These are phyloP conservation scores for Ferrisia virgata DNA, from an alignment of 2,888 invertebrate genomes.

Conservation along the genomic window DNA sequence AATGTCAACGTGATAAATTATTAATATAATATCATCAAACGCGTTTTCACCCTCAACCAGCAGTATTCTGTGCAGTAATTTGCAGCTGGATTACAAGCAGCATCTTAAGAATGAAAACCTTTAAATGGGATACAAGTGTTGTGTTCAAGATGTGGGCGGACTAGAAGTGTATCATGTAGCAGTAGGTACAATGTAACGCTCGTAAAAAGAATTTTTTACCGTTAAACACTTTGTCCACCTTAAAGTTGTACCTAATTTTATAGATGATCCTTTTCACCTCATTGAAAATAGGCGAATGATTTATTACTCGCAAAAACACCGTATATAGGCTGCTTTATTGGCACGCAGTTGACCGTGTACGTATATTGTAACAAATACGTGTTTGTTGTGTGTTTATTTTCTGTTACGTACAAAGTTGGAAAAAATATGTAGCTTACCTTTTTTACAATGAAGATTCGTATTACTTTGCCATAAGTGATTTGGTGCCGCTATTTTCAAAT, in stretches of 20 bases:
- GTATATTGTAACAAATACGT: background rate
- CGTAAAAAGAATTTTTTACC: constrained; percentile 10
- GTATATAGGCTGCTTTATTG: too few species aligned
- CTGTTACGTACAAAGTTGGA: background rate
- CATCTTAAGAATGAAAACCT: background rate
- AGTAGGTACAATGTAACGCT: constrained; percentile 17
- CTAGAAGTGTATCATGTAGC: constrained; percentile 24
- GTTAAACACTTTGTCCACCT: constrained; percentile 15
- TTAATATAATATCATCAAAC: background rate
- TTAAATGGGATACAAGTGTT: background rate
- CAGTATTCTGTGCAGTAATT: background rate
- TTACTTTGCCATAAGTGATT: background rate
- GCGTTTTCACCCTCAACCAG: background rate
- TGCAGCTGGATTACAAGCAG: constrained; percentile 25
- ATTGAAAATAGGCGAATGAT: background rate
- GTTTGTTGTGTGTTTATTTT: background rate
- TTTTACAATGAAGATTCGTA: background rate
- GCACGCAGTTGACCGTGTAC: background rate
- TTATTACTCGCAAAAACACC: background rate
- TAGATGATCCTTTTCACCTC: background rate
- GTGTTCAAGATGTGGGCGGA: constrained; percentile 10
- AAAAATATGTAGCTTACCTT: background rate
- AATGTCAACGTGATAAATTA: constrained; percentile 28
- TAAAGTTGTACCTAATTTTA: constrained; percentile 28
- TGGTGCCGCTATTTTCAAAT: background rate